phyloP scores from a whole-genome alignment of 1,140 invertebrate genomes.

The Drosophila murphyi region DNA sequence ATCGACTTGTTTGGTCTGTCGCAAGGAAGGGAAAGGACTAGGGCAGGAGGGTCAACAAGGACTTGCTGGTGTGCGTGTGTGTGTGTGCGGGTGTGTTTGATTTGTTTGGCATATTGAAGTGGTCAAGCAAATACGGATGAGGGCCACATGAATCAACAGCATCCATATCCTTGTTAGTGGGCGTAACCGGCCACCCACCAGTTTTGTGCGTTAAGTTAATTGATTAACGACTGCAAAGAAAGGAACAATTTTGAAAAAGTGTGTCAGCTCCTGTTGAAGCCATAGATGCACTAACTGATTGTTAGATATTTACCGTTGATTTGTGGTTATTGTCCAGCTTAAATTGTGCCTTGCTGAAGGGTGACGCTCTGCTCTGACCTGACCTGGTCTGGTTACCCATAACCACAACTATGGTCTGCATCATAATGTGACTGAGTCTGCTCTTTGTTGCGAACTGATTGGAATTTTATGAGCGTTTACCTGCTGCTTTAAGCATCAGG shows the following conservation, averaged over 20 bases:
- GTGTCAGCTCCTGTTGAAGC: constrained; percentile 29
- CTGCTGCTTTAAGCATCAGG: constrained; percentile 29
- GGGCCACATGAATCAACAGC: constrained; percentile 31
- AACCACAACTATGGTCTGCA: constrained; percentile 3
- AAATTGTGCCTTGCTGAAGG: constrained; percentile 62
- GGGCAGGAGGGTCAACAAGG: constrained; percentile 7
- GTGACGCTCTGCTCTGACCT: neutral
- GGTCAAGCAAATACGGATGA: constrained; percentile 51
- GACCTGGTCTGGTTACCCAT: neutral
- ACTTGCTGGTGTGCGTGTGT: constrained; percentile 28
- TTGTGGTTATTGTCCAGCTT: constrained; percentile 76
- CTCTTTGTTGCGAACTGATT: constrained; percentile 69
- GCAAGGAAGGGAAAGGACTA: neutral
- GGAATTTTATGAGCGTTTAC: constrained; percentile 66
- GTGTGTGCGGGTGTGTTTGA: constrained; percentile 63
- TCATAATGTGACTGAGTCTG: neutral
- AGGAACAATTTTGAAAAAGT: constrained; percentile 41
- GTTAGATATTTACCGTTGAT: constrained; percentile 55
- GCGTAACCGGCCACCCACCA: constrained; percentile 47
- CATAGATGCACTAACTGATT: constrained; percentile 36
- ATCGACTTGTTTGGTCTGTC: constrained; percentile 42
- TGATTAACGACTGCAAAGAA: constrained; percentile 67
- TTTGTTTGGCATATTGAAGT: constrained; percentile 80
- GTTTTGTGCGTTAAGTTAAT: constrained; percentile 67
- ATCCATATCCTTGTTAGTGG: constrained; percentile 33